A percentile compares a stretch with the other conserved stretches of the same genome.
Conservation (phyloP, 2,113 vertebrate species). For the Mirza zaza region DNA sequence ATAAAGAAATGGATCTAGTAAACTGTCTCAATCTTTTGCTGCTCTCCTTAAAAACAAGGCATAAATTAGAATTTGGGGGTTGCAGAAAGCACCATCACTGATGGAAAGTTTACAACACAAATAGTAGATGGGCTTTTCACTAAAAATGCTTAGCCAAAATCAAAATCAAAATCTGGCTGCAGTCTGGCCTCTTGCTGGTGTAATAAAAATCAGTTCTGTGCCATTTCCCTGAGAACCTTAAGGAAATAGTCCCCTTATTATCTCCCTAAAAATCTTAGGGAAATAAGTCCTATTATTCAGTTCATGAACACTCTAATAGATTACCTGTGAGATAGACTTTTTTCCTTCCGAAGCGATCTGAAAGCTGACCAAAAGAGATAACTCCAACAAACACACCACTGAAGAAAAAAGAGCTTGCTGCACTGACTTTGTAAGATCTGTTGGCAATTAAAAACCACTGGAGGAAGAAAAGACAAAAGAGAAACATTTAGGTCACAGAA, state of each 20-base stretch:
- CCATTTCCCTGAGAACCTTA: neutral
- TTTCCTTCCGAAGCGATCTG: conserved; percentile 87
- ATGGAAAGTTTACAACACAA: neutral
- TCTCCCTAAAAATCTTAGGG: neutral
- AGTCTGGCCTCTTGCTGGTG: neutral
- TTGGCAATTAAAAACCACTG: conserved; percentile 89
- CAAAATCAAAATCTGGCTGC: too few species aligned
- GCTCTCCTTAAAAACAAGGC: neutral
- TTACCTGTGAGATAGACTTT: conserved; percentile 88
- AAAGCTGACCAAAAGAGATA: conserved; percentile 88
- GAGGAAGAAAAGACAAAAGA: neutral
- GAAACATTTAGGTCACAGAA: conserved; percentile 8
- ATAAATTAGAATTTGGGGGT: neutral
- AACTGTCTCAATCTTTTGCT: neutral
- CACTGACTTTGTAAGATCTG: conserved; percentile 85
- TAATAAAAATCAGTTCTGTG: neutral
- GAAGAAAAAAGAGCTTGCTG: conserved; percentile 88
- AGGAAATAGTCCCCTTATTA: neutral
- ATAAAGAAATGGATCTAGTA: neutral
- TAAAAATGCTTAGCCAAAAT: neutral
- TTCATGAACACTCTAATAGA: neutral
- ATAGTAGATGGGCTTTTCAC: neutral
- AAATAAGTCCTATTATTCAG: neutral
- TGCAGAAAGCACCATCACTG: neutral
- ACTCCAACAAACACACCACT: conserved; percentile 88